Percentiles rank a stretch among this genome's conserved stretches.
These are phyloP conservation scores for Hyperopisus bebe DNA, from an alignment of 2,113 vertebrate genomes.

Conservation along the genomic window DNA sequence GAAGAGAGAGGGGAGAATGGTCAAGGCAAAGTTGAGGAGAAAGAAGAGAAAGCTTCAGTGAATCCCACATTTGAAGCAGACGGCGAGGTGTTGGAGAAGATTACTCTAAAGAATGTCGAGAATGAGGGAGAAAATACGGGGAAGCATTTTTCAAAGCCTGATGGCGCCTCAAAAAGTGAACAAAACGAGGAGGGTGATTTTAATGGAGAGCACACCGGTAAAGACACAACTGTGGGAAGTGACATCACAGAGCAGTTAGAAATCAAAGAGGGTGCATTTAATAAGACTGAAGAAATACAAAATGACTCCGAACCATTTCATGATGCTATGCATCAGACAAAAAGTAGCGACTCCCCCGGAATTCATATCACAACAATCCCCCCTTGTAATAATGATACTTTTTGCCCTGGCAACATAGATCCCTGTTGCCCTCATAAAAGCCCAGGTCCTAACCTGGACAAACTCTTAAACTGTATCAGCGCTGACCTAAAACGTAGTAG, in stretches of 20 bases:
- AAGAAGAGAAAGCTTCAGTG: conserved; percentile 10
- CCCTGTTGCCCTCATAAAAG: conserved; percentile 34
- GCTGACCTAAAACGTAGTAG: neutral
- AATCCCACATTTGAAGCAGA: conserved; percentile 27
- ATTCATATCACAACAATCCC: conserved; percentile 38
- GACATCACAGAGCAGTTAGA: conserved; percentile 38
- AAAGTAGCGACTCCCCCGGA: conserved; percentile 38
- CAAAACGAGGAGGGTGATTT: conserved; percentile 28
- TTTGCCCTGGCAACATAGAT: neutral
- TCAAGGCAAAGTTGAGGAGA: conserved; percentile 25
- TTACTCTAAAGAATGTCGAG: conserved; percentile 22
- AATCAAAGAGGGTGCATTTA: neutral
- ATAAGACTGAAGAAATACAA: conserved; percentile 36
- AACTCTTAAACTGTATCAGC: conserved; percentile 37
- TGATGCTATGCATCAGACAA: conserved; percentile 42
- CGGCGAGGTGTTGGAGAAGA: conserved; percentile 29
- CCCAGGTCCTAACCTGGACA: conserved; percentile 39
- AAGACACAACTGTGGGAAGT: conserved; percentile 40
- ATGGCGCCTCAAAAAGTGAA: conserved; percentile 36
- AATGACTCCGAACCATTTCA: neutral
- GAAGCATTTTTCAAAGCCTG: conserved; percentile 14
- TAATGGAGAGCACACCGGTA: conserved; percentile 24
- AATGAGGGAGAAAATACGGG: conserved; percentile 10
- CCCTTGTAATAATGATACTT: neutral
- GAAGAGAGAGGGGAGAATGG: conserved; percentile 26